A percentile compares a stretch with the other conserved stretches of the same genome.
Evolutionary conservation across 1,140 invertebrate species (phyloP).

Genomic region (Andrena cerasifolii): DNA sequence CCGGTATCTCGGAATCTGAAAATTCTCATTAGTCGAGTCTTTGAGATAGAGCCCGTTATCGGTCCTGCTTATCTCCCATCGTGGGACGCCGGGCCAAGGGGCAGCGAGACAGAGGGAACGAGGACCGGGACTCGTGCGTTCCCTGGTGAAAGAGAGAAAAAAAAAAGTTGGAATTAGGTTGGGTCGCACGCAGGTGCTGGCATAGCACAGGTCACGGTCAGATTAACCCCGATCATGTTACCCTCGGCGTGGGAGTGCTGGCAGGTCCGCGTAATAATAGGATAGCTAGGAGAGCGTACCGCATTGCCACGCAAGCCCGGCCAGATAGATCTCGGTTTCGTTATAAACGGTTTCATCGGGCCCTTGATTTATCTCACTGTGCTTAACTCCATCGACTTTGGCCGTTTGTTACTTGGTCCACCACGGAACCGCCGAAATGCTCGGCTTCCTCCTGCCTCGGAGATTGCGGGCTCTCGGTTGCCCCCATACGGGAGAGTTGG

Average conservation of each 20-base stretch:
- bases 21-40: constrained; percentile 49
- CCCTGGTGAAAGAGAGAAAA: constrained; percentile 45
- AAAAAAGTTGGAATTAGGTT: constrained; percentile 76
- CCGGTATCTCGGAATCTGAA: constrained; percentile 26
- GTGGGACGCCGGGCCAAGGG: constrained; percentile 1
- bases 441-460: background rate
- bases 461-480: constrained; percentile 10
- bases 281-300: constrained; percentile 72
- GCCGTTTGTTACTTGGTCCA: constrained; percentile 20
- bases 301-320: constrained; percentile 44
- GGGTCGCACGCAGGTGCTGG: constrained; percentile 72
- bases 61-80: constrained; percentile 49
- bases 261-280: constrained; percentile 78
- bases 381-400: constrained; percentile 36
- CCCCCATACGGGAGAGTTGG: background rate
- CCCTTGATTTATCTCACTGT: constrained; percentile 64
- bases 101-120: background rate
- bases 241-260: constrained; percentile 81
- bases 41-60: constrained; percentile 46
- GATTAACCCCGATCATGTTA: constrained; percentile 82
- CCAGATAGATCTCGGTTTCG: constrained; percentile 61
- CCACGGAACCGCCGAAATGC: constrained; percentile 3
- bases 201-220: constrained; percentile 79
- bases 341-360: constrained; percentile 71
- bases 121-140: background rate